Percentiles rank a stretch among this genome's conserved stretches.
Evolutionary conservation across 2,113 vertebrate genomes (phyloP).

Genomic region (Xenus cinereus): DNA sequence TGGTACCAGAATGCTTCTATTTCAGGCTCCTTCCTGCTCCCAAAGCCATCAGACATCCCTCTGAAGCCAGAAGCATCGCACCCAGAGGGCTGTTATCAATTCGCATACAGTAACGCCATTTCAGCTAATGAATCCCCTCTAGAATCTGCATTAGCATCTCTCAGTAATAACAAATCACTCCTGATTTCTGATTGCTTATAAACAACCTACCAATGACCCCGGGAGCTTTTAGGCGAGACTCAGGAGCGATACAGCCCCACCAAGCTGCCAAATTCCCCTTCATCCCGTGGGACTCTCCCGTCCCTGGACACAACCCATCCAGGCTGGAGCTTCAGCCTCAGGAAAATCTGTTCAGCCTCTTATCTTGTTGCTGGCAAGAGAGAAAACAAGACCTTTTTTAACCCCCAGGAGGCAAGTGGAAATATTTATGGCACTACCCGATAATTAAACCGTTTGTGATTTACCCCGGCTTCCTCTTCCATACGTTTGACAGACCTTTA

Average conservation of each 20-base stretch:
- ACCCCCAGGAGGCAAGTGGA: not conserved
- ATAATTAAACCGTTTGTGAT: not conserved
- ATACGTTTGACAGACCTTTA: not conserved
- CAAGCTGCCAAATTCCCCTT: not conserved
- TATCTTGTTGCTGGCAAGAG: not conserved
- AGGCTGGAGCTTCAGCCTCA: not conserved
- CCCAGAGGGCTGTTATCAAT: not conserved
- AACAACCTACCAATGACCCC: slow-evolving; percentile 13
- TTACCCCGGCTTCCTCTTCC: not conserved
- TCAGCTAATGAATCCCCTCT: slow-evolving; percentile 35
- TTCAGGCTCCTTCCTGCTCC: not conserved
- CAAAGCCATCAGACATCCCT: not conserved
- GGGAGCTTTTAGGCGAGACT: not conserved
- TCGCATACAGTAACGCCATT: not conserved
- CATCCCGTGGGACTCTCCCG: fast-evolving
- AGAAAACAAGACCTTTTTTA: not conserved
- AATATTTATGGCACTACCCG: not conserved
- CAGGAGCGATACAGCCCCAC: not conserved
- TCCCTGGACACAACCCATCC: not conserved
- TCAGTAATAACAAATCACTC: not conserved
- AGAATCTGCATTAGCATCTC: slow-evolving; percentile 34
- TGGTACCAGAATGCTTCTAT: not conserved
- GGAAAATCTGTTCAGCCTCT: not conserved
- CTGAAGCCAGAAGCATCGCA: not conserved
- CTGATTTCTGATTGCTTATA: slow-evolving; percentile 28